phyloP scores from a whole-genome alignment of 2,113 vertebrate species.

The Mirza zaza region DNA sequence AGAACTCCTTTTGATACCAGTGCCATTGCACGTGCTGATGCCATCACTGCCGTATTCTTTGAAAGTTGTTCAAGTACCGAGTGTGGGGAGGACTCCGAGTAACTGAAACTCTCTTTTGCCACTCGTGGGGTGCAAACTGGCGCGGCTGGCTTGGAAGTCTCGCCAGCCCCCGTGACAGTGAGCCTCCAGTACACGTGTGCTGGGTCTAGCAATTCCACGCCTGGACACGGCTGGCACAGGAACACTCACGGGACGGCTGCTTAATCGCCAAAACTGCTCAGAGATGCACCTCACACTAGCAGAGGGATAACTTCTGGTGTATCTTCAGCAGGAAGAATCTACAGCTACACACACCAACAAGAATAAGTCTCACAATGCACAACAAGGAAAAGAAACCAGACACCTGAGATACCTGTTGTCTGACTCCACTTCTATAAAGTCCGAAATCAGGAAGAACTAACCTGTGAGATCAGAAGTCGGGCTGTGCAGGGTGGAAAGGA shows the following conservation, averaged over 20 bases:
- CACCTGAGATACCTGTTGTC: fast-evolving
- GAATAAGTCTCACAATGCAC: fast-evolving
- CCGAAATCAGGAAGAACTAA: background rate
- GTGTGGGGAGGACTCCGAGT: background rate
- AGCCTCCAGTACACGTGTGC: fast-evolving
- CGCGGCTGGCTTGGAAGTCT: background rate
- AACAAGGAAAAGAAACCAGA: too few relatives aligned
- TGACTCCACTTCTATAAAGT: fast-evolving
- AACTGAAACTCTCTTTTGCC: fast-evolving
- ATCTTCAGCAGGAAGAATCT: background rate
- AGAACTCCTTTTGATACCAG: fast-evolving
- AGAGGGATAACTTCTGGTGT: fast-evolving
- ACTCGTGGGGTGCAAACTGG: fast-evolving
- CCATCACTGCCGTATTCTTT: fast-evolving
- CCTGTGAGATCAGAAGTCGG: background rate
- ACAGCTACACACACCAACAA: fast-evolving
- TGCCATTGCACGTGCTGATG: fast-evolving
- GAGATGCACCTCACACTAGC: fast-evolving
- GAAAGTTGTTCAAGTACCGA: background rate
- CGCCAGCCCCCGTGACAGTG: fast-evolving
- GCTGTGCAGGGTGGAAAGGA: fast-evolving
- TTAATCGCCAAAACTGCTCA: background rate
- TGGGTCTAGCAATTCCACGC: fast-evolving
- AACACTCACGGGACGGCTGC: fast-evolving
- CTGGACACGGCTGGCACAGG: too few relatives aligned